Conservation (phyloP, 2,888 invertebrate genomes). For the Tenthredo scrophulariae region DNA sequence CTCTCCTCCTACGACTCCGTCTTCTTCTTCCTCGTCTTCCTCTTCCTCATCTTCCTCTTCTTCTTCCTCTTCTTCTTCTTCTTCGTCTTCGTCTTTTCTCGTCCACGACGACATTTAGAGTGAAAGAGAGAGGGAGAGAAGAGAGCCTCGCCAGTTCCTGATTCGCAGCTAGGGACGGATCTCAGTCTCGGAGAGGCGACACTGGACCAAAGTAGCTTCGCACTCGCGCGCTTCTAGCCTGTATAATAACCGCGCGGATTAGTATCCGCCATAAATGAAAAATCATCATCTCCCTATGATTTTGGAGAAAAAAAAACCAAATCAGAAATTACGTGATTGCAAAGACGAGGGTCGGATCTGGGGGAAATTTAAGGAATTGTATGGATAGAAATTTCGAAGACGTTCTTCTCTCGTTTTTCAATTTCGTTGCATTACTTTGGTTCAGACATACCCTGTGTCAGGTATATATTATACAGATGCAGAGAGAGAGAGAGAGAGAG, state of each 20-base stretch:
- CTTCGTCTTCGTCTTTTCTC: background rate
- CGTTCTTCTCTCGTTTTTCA: too few relatives aligned
- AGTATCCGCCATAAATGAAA: background rate
- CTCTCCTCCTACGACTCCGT: constrained; percentile 50
- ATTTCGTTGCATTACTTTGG: too few relatives aligned
- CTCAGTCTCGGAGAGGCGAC: background rate
- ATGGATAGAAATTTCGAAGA: too few relatives aligned
- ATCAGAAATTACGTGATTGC: too few relatives aligned
- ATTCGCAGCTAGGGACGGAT: background rate
- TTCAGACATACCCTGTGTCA: too few relatives aligned
- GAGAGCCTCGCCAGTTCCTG: background rate
- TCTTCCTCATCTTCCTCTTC: background rate
- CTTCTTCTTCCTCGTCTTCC: background rate
- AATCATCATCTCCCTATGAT: too few relatives aligned
- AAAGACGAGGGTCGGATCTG: too few relatives aligned
- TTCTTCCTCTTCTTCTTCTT: constrained; percentile 6
- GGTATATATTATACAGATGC: background rate
- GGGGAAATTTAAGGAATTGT: too few relatives aligned
- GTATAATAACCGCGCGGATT: too few relatives aligned
- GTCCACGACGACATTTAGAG: background rate
- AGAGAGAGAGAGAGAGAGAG: background rate
- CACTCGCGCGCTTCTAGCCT: background rate
- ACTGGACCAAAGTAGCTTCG: background rate
- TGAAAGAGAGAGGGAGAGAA: background rate
- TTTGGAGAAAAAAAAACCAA: too few relatives aligned